Evolutionary conservation across 2,797 vertebrate genomes (phyloP).

Genomic region (Argya squamiceps): DNA sequence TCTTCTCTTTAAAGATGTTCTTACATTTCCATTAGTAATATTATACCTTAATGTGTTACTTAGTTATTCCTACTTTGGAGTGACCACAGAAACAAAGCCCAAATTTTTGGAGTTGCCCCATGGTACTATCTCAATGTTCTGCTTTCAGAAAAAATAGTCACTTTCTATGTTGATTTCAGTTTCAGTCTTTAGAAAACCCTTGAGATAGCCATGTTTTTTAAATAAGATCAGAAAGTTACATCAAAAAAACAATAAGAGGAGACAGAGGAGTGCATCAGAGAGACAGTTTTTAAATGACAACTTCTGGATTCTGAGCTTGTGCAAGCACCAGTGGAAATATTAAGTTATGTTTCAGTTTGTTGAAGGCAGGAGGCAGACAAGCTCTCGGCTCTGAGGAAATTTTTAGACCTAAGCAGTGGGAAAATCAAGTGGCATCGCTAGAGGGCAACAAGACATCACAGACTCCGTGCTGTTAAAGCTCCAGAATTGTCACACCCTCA

Average conservation of each 20-base stretch:
- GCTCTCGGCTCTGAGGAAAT: not conserved
- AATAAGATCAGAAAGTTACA: not conserved
- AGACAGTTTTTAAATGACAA: not conserved
- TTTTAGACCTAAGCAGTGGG: not conserved
- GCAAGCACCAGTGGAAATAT: not conserved
- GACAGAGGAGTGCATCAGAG: not conserved
- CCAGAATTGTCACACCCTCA: not conserved
- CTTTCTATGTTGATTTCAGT: not conserved
- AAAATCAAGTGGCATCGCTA: not conserved
- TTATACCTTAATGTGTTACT: not conserved
- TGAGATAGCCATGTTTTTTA: not conserved
- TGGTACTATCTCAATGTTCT: not conserved
- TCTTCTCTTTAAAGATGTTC: not conserved
- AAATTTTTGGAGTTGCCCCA: not conserved
- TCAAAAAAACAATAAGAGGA: not conserved
- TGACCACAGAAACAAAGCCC: not conserved
- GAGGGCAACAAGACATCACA: constrained; percentile 35
- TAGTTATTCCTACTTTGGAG: not conserved
- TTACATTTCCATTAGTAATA: not conserved
- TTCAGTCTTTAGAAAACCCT: not conserved
- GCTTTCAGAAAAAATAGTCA: not conserved
- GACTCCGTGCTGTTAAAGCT: not conserved
- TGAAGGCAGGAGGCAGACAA: not conserved
- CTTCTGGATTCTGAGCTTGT: not conserved
- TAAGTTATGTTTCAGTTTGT: not conserved